Evolutionary conservation across 2,797 vertebrate genomes (phyloP).

Genomic region (Astyanax mexicanus): DNA sequence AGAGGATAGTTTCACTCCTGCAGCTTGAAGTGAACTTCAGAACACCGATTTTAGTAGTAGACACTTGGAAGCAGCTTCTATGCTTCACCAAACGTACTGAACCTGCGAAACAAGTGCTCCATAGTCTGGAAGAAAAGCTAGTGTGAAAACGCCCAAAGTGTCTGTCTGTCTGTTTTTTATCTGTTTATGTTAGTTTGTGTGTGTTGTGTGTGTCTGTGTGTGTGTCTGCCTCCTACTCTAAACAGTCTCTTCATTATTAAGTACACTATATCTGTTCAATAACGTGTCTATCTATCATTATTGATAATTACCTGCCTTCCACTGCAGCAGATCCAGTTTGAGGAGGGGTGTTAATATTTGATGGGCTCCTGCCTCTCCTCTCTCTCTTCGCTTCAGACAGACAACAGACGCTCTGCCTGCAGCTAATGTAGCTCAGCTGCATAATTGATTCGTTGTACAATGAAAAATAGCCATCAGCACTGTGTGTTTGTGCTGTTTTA

Average conservation of each 20-base stretch:
- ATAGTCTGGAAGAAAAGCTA: too few relatives aligned
- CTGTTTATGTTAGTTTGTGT: background rate
- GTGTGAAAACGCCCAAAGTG: too few relatives aligned
- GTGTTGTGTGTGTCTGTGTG: background rate
- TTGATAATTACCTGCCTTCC: background rate
- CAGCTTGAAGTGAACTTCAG: too few relatives aligned
- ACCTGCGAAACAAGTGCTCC: too few relatives aligned
- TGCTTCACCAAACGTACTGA: too few relatives aligned
- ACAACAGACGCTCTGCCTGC: constrained; percentile 33
- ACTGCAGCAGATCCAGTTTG: background rate
- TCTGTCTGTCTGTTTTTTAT: background rate
- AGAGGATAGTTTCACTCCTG: too few relatives aligned
- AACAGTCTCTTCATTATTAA: background rate
- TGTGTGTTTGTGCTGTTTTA: too few relatives aligned
- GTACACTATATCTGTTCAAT: background rate
- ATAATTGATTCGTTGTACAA: background rate
- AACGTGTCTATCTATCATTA: background rate
- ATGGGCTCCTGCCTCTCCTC: background rate
- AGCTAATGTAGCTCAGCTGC: background rate
- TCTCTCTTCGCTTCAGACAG: background rate
- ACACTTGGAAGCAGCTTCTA: too few relatives aligned
- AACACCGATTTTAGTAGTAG: too few relatives aligned
- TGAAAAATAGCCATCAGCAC: background rate
- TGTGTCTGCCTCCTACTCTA: background rate
- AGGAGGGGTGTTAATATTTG: constrained; percentile 4